Base-by-base conservation (phyloP, 2,888 invertebrate species). In the Cephus pulcher region DNA sequence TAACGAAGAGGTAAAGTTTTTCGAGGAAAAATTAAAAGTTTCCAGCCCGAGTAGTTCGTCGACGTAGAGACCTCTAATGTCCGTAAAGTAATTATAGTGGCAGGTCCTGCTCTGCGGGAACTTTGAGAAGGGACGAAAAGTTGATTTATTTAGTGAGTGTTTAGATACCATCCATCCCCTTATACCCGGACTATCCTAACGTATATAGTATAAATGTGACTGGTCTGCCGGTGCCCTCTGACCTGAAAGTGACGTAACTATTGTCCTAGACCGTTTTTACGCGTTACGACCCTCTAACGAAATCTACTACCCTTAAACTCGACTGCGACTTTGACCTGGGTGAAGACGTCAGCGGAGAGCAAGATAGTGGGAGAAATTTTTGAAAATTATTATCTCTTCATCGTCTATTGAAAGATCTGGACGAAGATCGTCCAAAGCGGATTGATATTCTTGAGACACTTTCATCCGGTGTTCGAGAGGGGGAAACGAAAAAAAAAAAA, bases 21-120 rank as follows among this genome's bases (percentile, higher is more conserved):
- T 87, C 85, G 86, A 88, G 86, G 86, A 88, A 89, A 89, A 89
- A 90, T 90, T 88, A 88, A 87, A 89, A 89, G 85, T 88, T 88
- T 85, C 83, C 75, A 78, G 56, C 12, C 77, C 73, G 77, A 79
- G 79, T 75, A 75, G 76, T 81, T 80, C 79, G 75, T 70, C 78
- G 79, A 75, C 79, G 78, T 56, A 9, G 80, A 79, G 80, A 83
- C 80, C 81, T 81, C 80, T 83, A 82, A 86, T 84, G 83, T 82
- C 79, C 83, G 82, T 85, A 84, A 87, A 86, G 85, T 87, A 87
- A 88, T 89, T 88, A 88, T 84, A 79, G 75, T 78, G 81, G 78
- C 79, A 79, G 80, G 81, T 80, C 81, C 75, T 71, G 69, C 40
- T 37, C 37, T 56, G 56, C 56, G 75, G 15, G 73, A 77, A 71